Base-by-base conservation (phyloP, 2,797 vertebrate genomes). In the Cuniculus paca region DNA sequence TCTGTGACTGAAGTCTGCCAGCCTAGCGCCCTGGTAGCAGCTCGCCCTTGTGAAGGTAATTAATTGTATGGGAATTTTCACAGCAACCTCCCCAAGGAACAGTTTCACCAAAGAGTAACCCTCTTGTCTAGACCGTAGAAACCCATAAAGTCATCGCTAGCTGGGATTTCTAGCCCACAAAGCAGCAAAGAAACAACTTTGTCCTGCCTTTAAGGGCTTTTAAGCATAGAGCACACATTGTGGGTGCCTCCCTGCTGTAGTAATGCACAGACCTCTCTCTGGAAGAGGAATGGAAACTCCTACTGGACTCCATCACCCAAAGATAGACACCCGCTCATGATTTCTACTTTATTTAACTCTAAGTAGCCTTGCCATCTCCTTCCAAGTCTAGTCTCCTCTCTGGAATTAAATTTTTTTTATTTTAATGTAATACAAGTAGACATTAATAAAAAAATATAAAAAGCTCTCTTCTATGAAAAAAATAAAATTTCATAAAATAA, bases 71-170 rank as follows among this genome's bases (percentile, higher is more conserved):
- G 98, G 98, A 98, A 97, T 98, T 98, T 98, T 98, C 97, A 97
- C 98, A 97, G 98, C 85, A 93, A 70, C 95, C 70, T 98, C 98
- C 98, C 97, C 60, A 86, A 96, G 98, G 98, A 98, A 91, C 97
- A 94, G 78, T 98, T 98, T 98, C 91, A 97, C 93, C 98, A 97
- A 97, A 98, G 98, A 98, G 97, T 97, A 97, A 97, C 97, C 19
- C 4, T 98, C 97, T 98, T 98, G 98, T 98, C 98, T 98, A 98
- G 98, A 98, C 98, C 95, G 28, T 70, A 94, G 95, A 96, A 96
- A 97, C 98, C 97, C 97, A 95, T 98, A 98, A 98, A 98, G 98
- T 98, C 98, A 98, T 98, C 98, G 79, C 98, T 98, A 91, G 96
- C 98, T 97, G 97, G 95, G 95, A 97, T n/a, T 84, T 98, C 97